These are phyloP conservation scores for Neoitamus cyanurus DNA, from an alignment of 2,888 invertebrate genomes.

Conservation along the genomic window DNA sequence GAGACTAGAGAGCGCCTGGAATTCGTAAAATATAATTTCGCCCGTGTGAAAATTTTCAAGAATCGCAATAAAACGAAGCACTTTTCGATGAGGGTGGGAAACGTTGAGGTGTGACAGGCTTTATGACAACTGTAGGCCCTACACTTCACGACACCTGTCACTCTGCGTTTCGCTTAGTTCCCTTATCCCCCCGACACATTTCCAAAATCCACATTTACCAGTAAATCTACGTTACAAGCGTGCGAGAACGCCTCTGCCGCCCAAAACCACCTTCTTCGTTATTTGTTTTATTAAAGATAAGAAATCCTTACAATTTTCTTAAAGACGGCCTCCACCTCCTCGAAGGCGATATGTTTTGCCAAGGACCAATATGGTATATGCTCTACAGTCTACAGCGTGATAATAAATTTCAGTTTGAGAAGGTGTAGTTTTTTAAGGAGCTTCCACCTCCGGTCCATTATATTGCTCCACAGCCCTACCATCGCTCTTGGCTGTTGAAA, in stretches of 20 bases:
- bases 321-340: neutral
- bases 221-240: neutral
- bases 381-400: neutral
- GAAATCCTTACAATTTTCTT: neutral
- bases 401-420: constrained; percentile 30
- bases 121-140: neutral
- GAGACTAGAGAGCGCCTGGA: neutral
- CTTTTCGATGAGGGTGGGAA: neutral
- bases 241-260: neutral
- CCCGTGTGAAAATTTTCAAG: neutral
- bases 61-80: neutral
- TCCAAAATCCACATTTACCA: neutral
- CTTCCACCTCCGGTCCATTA: neutral
- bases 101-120: neutral
- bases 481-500: neutral
- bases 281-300: neutral
- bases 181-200: neutral
- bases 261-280: neutral
- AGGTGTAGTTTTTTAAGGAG: constrained; percentile 11
- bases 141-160: neutral
- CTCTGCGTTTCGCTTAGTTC: neutral
- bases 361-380: neutral
- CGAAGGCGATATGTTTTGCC: neutral
- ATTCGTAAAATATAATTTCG: neutral
- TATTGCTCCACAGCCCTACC: neutral